Evolutionary conservation across 2,113 vertebrate species (phyloP).

Genomic region (Bostrychus sinensis): DNA sequence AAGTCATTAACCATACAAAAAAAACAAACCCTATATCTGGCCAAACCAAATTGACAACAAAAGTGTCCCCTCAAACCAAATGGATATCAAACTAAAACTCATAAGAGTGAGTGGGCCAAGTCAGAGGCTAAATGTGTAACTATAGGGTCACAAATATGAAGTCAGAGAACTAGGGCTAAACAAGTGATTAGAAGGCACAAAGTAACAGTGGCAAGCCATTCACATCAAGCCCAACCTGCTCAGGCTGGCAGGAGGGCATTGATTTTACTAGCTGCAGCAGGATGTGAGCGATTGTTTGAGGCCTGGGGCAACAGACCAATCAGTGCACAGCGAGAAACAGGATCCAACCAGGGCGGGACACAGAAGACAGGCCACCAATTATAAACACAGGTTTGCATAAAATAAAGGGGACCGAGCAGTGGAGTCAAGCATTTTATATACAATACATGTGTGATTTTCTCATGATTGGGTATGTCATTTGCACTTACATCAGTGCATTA

Average conservation of each 20-base stretch:
- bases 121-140: background rate
- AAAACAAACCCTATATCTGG: too few species aligned
- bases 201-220: background rate
- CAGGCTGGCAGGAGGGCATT: conserved; percentile 6
- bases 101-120: conserved; percentile 7
- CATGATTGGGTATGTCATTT: background rate
- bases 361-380: background rate
- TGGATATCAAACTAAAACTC: background rate
- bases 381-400: background rate
- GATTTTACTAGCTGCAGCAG: conserved; percentile 8
- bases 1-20: too few species aligned
- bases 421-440: background rate
- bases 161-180: background rate
- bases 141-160: background rate
- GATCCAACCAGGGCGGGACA: background rate
- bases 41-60: too few species aligned
- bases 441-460: too few species aligned
- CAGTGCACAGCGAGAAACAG: background rate
- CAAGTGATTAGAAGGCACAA: background rate
- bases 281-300: conserved; percentile 7
- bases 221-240: background rate
- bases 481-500: conserved; percentile 35
- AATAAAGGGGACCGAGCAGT: background rate
- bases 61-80: too few species aligned
- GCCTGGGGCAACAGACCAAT: background rate